Conservation (phyloP, 1,140 invertebrate species). For the Drosophila lacteicornis region DNA sequence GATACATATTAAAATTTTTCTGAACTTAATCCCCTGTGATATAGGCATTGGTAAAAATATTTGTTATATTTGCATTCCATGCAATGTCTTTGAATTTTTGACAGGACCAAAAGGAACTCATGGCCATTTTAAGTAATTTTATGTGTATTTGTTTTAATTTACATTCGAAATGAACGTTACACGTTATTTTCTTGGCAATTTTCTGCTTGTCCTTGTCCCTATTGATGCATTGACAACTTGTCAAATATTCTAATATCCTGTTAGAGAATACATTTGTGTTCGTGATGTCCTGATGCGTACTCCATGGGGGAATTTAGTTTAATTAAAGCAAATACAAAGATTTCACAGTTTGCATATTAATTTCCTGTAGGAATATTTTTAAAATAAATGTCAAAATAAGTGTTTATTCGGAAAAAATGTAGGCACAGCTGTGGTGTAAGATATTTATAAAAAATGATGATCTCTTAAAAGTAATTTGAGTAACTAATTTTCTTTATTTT, state of each 20-base stretch:
- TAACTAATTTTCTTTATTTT: neutral
- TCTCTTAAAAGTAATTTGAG: too few species aligned
- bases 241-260: constrained; percentile 62
- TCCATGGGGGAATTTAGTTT: constrained; percentile 57
- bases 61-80: constrained; percentile 14
- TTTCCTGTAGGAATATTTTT: constrained; percentile 50
- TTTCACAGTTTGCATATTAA: constrained; percentile 58
- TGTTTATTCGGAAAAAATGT: neutral
- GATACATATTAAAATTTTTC: neutral
- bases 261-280: constrained; percentile 10
- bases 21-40: neutral
- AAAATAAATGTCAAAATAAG: neutral
- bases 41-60: neutral
- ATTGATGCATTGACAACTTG: constrained; percentile 60
- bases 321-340: constrained; percentile 61
- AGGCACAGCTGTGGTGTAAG: too few species aligned
- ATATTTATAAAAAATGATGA: too few species aligned
- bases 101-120: constrained; percentile 14
- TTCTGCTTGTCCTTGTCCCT: constrained; percentile 15
- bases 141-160: constrained; percentile 69
- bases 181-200: constrained; percentile 38
- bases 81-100: constrained; percentile 30
- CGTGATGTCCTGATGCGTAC: constrained; percentile 5
- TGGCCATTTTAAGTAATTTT: constrained; percentile 74
- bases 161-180: constrained; percentile 50